A percentile compares a stretch with the other conserved stretches of the same genome.
phyloP scores from a whole-genome alignment of 1,140 invertebrate genomes.

The Protaetia brevitarsis region DNA sequence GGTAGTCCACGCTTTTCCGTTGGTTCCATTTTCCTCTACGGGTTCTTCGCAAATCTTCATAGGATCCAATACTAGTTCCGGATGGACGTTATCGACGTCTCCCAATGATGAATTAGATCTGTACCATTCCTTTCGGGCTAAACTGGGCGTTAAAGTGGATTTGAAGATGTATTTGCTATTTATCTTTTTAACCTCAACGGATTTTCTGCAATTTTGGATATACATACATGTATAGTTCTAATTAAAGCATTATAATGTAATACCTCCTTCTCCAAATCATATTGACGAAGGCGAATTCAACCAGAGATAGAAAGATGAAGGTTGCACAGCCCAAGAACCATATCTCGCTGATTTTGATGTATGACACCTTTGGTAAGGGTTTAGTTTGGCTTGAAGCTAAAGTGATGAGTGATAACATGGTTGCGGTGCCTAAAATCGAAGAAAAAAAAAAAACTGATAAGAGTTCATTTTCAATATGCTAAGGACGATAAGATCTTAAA shows the following conservation, averaged over 20 bases:
- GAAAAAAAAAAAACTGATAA: slow-evolving; percentile 10
- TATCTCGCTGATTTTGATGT: slow-evolving; percentile 84
- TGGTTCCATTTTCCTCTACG: slow-evolving; percentile 33
- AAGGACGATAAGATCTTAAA: background rate
- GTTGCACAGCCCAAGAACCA: slow-evolving; percentile 82
- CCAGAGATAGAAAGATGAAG: slow-evolving; percentile 80
- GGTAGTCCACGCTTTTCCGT: slow-evolving; percentile 61
- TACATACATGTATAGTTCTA: background rate
- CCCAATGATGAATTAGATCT: slow-evolving; percentile 55
- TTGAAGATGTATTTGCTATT: slow-evolving; percentile 81
- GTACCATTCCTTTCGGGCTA: slow-evolving; percentile 66
- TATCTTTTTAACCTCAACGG: slow-evolving; percentile 78
- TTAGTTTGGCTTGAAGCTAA: slow-evolving; percentile 77
- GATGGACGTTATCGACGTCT: slow-evolving; percentile 56
- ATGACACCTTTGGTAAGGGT: slow-evolving; percentile 82
- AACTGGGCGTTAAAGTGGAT: slow-evolving; percentile 73
- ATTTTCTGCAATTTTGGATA: slow-evolving; percentile 37
- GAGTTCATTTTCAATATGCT: too few relatives aligned
- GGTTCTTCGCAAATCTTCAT: slow-evolving; percentile 24
- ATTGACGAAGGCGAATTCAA: slow-evolving; percentile 87
- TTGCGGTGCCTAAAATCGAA: slow-evolving; percentile 67
- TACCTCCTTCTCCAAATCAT: slow-evolving; percentile 82
- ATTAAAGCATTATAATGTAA: slow-evolving; percentile 37
- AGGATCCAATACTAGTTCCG: slow-evolving; percentile 36
- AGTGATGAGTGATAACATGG: slow-evolving; percentile 83